Base-by-base conservation (phyloP, 2,888 invertebrate genomes). In the Germaria angustata region DNA sequence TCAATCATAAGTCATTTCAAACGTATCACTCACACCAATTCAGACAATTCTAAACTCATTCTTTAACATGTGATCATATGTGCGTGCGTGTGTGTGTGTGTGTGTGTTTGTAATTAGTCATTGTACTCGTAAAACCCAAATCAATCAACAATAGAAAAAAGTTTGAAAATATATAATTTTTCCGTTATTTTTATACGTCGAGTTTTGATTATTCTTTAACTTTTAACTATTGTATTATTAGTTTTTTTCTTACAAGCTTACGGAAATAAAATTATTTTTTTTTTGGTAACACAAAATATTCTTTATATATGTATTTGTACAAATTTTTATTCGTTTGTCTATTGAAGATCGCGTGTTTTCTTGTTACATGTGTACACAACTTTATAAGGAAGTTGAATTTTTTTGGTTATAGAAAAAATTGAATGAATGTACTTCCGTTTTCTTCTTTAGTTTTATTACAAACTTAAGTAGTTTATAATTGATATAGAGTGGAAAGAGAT, bases 91-190 rank as follows among this genome's bases (percentile, higher is more conserved):
- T 34, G 8, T 44, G 17, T 59, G 24, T 49, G 39, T 53, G 65
- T 65, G 57, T 39, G n/a, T 57, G 13, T 20, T 41, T 61, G 49
- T 71, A 81, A 76, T 79, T 80, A 81, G 55, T 84, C 84, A 84
- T 72, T 75, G 71, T n/a, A n/a, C n/a, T n/a, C n/a, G n/a, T 66
- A 80, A 81, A 63, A 84, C 79, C 75, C 81, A 84, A 84, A 84
- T 84, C 84, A 84, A 84, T 84, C 84, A 84, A 53, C 84, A 84
- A 53, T 61, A 17, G 41, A 51, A 77, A 55, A 51, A 79, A 51
- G 28, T 22, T 72, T 46, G 41, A 68, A 68, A 66, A 22, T n/a
- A 61, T n/a, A 36, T 1, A 17, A 2, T 36, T 49, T 78, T 20
- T 77, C 34, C 11, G 6, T 41, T 15, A 17, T 41, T 78, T 63